These are phyloP conservation scores for Calcarius ornatus DNA, from an alignment of 2,113 vertebrate genomes.

Conservation along the genomic window DNA sequence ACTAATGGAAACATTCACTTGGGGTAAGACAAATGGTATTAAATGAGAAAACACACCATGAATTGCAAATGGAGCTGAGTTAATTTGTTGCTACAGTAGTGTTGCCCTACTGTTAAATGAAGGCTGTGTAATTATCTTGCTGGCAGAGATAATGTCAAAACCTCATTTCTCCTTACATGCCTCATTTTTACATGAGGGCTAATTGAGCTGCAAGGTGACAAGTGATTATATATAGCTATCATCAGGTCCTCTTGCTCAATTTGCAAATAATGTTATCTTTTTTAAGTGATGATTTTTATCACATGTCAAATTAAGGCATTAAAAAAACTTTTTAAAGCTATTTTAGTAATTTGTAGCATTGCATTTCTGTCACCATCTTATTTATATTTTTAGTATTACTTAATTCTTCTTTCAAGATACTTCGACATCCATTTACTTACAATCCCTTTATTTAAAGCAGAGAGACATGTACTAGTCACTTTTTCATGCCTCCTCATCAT, in stretches of 20 bases:
- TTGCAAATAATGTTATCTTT: constrained; percentile 75
- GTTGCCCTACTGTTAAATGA: constrained; percentile 88
- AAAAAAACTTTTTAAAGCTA: constrained; percentile 65
- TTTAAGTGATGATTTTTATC: constrained; percentile 74
- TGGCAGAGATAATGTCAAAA: constrained; percentile 86
- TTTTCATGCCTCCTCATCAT: not conserved
- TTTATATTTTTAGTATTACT: constrained; percentile 41
- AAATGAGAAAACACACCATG: constrained; percentile 88
- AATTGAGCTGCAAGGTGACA: constrained; percentile 88
- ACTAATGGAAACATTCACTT: constrained; percentile 81
- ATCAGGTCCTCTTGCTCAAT: constrained; percentile 74
- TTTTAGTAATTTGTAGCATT: constrained; percentile 58
- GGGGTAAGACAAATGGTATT: constrained; percentile 86
- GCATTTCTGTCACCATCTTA: constrained; percentile 45
- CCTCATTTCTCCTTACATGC: constrained; percentile 85
- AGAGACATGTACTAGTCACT: not conserved
- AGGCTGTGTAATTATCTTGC: constrained; percentile 88
- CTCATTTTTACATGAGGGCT: constrained; percentile 84
- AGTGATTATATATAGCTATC: constrained; percentile 81
- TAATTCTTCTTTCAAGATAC: constrained; percentile 10
- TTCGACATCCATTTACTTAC: not conserved
- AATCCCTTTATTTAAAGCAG: not conserved
- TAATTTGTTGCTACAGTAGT: constrained; percentile 87
- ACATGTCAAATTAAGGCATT: constrained; percentile 65
- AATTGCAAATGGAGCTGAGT: constrained; percentile 87